These are phyloP conservation scores for Eriocheir sinensis DNA, from an alignment of 1,140 invertebrate genomes.

Conservation along the genomic window DNA sequence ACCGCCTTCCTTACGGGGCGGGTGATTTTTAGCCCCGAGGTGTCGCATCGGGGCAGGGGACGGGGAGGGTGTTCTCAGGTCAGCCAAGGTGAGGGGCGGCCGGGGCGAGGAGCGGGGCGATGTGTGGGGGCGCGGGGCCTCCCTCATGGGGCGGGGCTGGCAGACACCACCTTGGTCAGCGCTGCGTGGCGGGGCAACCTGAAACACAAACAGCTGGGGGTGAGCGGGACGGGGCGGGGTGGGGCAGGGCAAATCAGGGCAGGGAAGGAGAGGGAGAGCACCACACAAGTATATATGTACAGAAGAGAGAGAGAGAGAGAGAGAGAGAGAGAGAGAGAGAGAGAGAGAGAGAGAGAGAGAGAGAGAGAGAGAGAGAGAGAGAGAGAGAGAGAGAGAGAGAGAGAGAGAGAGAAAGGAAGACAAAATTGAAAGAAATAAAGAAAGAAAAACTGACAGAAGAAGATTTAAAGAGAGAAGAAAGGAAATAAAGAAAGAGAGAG, in stretches of 20 bases:
- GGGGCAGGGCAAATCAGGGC: too few relatives aligned
- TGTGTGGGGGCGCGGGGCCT: not conserved
- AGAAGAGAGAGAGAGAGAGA: not conserved
- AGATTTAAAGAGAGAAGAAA: too few relatives aligned
- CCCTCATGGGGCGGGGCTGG: constrained; percentile 57
- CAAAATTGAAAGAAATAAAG: too few relatives aligned
- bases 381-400: constrained; percentile 43
- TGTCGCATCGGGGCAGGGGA: not conserved
- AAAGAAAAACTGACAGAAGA: too few relatives aligned
- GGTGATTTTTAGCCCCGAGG: not conserved
- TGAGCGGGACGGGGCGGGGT: not conserved
- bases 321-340: constrained; percentile 43
- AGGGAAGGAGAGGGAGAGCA: too few relatives aligned
- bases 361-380: constrained; percentile 43
- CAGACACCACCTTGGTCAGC: constrained; percentile 64
- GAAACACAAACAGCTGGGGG: not conserved
- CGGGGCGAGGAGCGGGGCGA: not conserved
- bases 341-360: constrained; percentile 41
- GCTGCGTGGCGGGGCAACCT: constrained; percentile 59
- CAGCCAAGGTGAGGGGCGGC: constrained; percentile 53
- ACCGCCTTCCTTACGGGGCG: constrained; percentile 38
- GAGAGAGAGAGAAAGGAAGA: not conserved
- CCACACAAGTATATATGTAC: too few relatives aligned
- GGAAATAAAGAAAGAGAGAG: too few relatives aligned
- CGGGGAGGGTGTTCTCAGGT: constrained; percentile 60